A percentile compares a stretch with the other conserved stretches of the same genome.
Conservation (phyloP, 2,888 invertebrate species). For the Dryobotodes eremita region DNA sequence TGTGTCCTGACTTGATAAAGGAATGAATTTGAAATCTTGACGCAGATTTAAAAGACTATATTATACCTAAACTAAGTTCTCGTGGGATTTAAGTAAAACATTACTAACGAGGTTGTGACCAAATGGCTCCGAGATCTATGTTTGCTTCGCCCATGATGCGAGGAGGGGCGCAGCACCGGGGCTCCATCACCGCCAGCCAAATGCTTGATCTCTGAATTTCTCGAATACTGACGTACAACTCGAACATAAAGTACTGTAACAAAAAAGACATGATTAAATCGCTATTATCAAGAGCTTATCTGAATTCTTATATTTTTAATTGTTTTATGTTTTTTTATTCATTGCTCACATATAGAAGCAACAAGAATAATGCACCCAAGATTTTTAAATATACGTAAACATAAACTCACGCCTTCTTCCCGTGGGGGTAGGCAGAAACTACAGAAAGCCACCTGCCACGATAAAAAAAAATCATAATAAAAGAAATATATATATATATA, state of each 20-base stretch:
- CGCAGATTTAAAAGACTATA: not conserved
- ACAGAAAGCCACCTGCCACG: no score
- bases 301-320: not conserved
- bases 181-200: slow-evolving; percentile 91
- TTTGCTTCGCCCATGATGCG: slow-evolving; percentile 91
- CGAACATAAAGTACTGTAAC: slow-evolving; percentile 93
- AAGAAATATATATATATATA: no score
- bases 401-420: no score
- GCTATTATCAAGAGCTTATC: not conserved
- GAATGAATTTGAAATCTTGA: no score
- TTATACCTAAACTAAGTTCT: not conserved
- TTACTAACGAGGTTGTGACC: slow-evolving; percentile 92
- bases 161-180: slow-evolving; percentile 86
- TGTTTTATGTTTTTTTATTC: not conserved
- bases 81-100: not conserved
- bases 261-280: slow-evolving; percentile 1
- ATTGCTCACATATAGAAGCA: not conserved
- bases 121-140: slow-evolving; percentile 93
- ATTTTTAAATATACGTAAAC: no score
- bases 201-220: slow-evolving; percentile 91
- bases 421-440: no score
- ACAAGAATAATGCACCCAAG: no score
- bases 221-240: slow-evolving; percentile 90
- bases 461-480: no score
- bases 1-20: no score